phyloP scores from a whole-genome alignment of 2,113 vertebrate genomes.

The Chiloscyllium plagiosum region DNA sequence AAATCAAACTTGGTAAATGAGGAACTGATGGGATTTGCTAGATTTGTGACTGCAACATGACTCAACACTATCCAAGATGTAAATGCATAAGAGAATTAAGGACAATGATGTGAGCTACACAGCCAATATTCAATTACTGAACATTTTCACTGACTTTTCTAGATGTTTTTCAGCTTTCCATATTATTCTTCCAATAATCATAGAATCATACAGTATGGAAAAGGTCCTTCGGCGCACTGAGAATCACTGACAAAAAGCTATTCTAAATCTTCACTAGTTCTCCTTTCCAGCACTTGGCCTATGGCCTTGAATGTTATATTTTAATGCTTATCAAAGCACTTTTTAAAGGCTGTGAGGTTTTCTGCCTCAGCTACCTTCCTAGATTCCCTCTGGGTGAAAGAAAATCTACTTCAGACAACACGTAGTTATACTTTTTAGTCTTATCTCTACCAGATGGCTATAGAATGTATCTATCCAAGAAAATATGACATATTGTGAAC shows the following conservation, averaged over 20 bases:
- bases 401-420: neutral
- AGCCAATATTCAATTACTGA: neutral
- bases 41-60: neutral
- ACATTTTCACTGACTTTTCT: neutral
- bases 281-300: too few species aligned
- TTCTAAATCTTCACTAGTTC: too few species aligned
- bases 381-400: too few species aligned
- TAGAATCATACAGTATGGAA: too few species aligned
- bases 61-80: neutral
- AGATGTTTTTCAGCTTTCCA: neutral
- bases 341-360: too few species aligned
- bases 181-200: neutral
- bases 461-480: neutral
- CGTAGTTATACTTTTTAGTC: neutral
- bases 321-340: too few species aligned
- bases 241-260: too few species aligned
- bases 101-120: neutral
- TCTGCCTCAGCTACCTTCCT: too few species aligned
- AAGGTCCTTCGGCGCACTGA: too few species aligned
- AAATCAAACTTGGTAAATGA: neutral
- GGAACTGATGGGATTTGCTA: neutral
- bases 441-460: neutral
- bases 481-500: neutral
- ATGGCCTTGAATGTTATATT: too few species aligned
- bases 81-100: neutral